Evolutionary conservation across 2,888 invertebrate genomes (phyloP).

Genomic region (Pheosia tremula): DNA sequence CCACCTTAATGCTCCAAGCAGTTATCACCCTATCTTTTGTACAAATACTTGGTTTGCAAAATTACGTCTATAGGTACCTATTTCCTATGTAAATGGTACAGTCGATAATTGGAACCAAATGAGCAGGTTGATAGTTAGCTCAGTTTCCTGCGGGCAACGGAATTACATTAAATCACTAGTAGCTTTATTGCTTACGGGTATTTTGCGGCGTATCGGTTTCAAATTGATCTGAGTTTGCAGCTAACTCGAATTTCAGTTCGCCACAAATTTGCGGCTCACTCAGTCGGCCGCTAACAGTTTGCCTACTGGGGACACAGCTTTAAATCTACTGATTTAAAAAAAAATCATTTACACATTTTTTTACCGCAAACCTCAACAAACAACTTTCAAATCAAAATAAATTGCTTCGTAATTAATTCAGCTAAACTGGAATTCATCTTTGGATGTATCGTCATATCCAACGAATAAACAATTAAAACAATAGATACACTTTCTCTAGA

Average conservation of each 20-base stretch:
- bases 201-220: too few species aligned
- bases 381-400: not conserved
- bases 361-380: too few species aligned
- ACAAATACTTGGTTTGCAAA: too few species aligned
- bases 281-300: too few species aligned
- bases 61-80: not conserved
- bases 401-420: not conserved
- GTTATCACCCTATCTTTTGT: too few species aligned
- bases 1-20: too few species aligned
- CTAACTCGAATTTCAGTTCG: too few species aligned
- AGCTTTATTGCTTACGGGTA: not conserved
- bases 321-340: too few species aligned
- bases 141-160: not conserved
- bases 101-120: not conserved
- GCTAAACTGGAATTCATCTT: not conserved
- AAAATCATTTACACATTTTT: too few species aligned
- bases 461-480: constrained; percentile 42
- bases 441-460: constrained; percentile 31
- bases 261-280: too few species aligned
- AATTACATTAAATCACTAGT: not conserved
- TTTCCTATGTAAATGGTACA: not conserved
- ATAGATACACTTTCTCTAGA: constrained; percentile 41
- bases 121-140: not conserved
- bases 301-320: too few species aligned
- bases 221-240: too few species aligned